Evolutionary conservation across 2,797 vertebrate genomes (phyloP), one percentile per base, ranked within the genome.

Genomic region (Amblyopsis hoosieri): DNA sequence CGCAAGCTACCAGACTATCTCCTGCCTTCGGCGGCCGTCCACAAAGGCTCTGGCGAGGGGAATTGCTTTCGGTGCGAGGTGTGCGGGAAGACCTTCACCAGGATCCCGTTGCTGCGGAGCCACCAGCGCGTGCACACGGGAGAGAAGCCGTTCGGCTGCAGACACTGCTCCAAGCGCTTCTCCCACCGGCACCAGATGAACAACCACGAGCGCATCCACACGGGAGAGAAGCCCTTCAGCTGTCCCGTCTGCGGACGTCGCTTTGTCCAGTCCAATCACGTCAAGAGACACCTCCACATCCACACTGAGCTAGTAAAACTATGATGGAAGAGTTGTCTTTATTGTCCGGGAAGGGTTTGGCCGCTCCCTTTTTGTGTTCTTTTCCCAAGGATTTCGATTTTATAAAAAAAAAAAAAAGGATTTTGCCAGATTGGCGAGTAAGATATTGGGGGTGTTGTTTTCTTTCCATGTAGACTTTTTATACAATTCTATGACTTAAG

Each of bases 201-300:
- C 45, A 69, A 62, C 51, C 75, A 77, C 4, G 66, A 66, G 52
- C 59, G 70, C 11, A 60, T 67, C 0, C 75, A 77, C 66, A 77
- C 70, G 0, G 70, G 70, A 2, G 70, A 72, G 49, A 72, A 65
- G 45, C 74, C 69, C 2, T 76, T 72, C 33, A n/a, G 61, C 29
- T 76, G 74, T n/a, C 37, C 53, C 2, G 45, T 62, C 37, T 76
- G 74, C 1, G 74, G 74, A 45, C 64, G 66, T 19, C 47, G 63
- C 55, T 76, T 76, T 19, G 65, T 64, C 9, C 70, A 71, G 19
- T 69, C 70, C 3, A 62, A 66, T n/a, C 70, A 80, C 69, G 67
- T 80, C 59, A 80, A 80, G 58, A 71, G 71, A 19, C 78, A 80
- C 55, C 68, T 68, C 10, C 60, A 60, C 5, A 68, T 64, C 50